Base-by-base conservation (phyloP, 2,113 vertebrate genomes). In the Pluvianellus socialis region DNA sequence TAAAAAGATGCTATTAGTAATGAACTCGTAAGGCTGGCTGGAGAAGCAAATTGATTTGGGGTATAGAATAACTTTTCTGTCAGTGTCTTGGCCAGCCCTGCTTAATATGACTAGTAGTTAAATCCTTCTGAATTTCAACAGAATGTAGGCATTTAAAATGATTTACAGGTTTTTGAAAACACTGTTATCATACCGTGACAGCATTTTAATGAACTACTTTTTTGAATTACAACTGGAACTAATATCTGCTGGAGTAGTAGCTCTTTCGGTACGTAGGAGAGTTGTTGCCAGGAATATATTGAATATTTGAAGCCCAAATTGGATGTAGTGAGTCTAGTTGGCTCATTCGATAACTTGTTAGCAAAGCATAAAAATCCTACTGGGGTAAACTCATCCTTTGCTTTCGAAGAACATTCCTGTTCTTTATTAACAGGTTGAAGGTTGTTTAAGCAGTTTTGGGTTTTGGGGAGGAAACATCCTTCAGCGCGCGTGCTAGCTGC, bases 271-370 rank as follows among this genome's bases (percentile, higher is more conserved):
- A 63, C 0, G 0, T 52, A 74, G 65, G 42, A 87, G 65, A 74
- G 33, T 71, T 77, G 92, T 83, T 96, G 96, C 92, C 95, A 95
- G 83, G 68, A 95, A 16, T 91, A 91, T 86, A 90, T 87, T 86
- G 92, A 86, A 67, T 91, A 84, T 83, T 83, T 84, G 76, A 95
- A 94, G 56, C 68, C 35, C 52, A 63, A 38, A 91, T 84, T 92
- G 73, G 73, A 83, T 93, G 32, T 74, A 92, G 56, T 79, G 49
- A 88, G 61, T 82, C 65, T 84, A 17, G n/a, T 8, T 95, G 88
- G 92, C 92, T 95, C 76, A 83, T 83, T 92, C 72, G 94, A 0
- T 80, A 84, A 83, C 44, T 74, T 90, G 71, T 22, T 92, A 88
- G 45, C 66, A 85, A 91, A 85, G 79, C 68, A 33, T 55, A 79